These are phyloP conservation scores for Pedetes capensis DNA, from an alignment of 2,113 vertebrate genomes.

Conservation along the genomic window DNA sequence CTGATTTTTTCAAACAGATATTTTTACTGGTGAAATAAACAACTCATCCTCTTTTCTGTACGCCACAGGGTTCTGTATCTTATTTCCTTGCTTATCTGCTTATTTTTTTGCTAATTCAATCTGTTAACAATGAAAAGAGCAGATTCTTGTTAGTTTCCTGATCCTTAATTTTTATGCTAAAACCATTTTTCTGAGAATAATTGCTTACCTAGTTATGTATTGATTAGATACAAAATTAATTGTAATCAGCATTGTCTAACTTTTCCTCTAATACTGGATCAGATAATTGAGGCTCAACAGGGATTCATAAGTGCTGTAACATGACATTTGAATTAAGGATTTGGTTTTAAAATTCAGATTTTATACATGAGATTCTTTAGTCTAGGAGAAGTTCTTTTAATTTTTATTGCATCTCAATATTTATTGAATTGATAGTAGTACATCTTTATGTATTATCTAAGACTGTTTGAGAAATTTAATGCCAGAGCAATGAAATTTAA, in stretches of 20 bases:
- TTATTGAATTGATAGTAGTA: neutral
- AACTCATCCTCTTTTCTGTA: neutral
- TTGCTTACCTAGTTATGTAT: neutral
- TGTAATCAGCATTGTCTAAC: neutral
- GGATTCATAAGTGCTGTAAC: neutral
- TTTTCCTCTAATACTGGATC: neutral
- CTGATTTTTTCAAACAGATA: neutral
- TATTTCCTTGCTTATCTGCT: slow-evolving; percentile 10
- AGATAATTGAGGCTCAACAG: neutral
- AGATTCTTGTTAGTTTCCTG: neutral
- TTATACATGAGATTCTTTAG: neutral
- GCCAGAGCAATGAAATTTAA: neutral
- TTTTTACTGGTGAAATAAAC: neutral
- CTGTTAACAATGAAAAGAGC: neutral
- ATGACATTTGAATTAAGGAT: neutral
- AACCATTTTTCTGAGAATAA: neutral
- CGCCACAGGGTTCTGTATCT: neutral
- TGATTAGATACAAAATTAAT: neutral
- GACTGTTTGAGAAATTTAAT: neutral
- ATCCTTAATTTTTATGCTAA: neutral
- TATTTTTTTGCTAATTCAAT: neutral
- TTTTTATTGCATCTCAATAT: slow-evolving; percentile 14
- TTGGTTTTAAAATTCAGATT: neutral
- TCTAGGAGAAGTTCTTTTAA: neutral
- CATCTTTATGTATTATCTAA: neutral